Conservation (phyloP, 2,888 invertebrate genomes). For the Cremastinae sp. region DNA sequence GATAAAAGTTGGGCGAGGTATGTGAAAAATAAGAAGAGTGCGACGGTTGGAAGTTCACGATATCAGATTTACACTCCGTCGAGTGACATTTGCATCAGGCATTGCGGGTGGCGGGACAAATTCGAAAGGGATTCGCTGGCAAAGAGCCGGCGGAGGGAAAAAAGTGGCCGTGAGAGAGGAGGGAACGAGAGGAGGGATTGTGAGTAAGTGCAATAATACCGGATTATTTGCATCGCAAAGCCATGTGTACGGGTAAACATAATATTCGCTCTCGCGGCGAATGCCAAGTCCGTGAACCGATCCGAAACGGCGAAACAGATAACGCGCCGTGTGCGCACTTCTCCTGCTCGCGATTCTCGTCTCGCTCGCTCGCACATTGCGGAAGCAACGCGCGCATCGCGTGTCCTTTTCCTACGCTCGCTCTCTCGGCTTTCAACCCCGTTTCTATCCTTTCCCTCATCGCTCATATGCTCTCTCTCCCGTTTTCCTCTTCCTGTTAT, state of each 20-base stretch:
- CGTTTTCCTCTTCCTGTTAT: constrained; percentile 51
- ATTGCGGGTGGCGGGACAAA: constrained; percentile 53
- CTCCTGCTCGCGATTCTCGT: constrained; percentile 22
- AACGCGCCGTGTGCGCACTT: constrained; percentile 58
- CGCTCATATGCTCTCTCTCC: constrained; percentile 34
- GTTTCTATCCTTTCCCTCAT: not conserved
- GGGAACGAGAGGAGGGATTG: constrained; percentile 64
- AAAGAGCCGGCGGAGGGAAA: constrained; percentile 63
- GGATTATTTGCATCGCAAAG: constrained; percentile 80
- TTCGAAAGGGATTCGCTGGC: constrained; percentile 44
- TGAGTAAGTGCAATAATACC: constrained; percentile 80
- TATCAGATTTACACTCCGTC: constrained; percentile 27
- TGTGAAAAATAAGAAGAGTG: not conserved
- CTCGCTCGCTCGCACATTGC: constrained; percentile 9
- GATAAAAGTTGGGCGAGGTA: not conserved
- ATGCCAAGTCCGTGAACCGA: constrained; percentile 74
- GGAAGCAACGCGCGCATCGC: not conserved
- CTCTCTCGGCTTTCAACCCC: constrained; percentile 57
- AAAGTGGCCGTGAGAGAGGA: constrained; percentile 68
- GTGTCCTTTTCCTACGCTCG: constrained; percentile 59
- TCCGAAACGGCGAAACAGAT: constrained; percentile 69
- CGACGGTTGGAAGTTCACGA: constrained; percentile 24
- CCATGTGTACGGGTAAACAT: constrained; percentile 79
- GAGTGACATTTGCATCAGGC: constrained; percentile 37
- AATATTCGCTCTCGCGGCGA: constrained; percentile 78